Percentiles rank a stretch among this genome's conserved stretches.
Evolutionary conservation across 1,140 invertebrate genomes (phyloP).

Genomic region (Zaprionus tsacasi): DNA sequence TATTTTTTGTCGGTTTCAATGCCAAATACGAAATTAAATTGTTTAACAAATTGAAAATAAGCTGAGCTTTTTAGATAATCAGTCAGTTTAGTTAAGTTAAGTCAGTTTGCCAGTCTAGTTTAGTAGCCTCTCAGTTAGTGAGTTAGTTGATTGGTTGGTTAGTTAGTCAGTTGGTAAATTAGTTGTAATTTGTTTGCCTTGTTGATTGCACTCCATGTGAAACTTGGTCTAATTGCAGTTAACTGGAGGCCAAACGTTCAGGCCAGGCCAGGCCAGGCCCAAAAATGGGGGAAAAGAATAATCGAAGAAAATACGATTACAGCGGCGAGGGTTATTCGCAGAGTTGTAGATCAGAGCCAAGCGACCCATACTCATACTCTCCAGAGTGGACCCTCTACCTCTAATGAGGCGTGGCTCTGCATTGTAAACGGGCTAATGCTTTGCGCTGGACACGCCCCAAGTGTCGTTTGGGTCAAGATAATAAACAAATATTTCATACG

Average conservation of each 20-base stretch:
- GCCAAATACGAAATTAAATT: conserved; percentile 31
- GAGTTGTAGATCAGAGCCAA: conserved; percentile 13
- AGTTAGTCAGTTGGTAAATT: conserved; percentile 18
- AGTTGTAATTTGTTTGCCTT: conserved; percentile 17
- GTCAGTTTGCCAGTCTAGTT: not conserved
- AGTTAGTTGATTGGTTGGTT: conserved; percentile 9
- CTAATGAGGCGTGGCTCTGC: not conserved
- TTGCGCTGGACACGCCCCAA: conserved; percentile 28
- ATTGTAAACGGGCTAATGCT: not conserved
- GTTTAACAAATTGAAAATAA: conserved; percentile 21
- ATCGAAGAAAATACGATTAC: conserved; percentile 4
- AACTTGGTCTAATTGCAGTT: conserved; percentile 37
- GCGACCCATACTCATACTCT: not conserved
- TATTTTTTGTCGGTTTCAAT: conserved; percentile 2
- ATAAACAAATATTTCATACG: conserved; percentile 52
- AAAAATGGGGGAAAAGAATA: conserved; percentile 10
- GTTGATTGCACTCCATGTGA: conserved; percentile 20
- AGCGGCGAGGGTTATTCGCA: not conserved
- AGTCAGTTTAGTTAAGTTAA: not conserved
- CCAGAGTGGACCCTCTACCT: not conserved
- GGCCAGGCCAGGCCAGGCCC: not conserved
- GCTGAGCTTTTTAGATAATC: not conserved
- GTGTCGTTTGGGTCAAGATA: conserved; percentile 27
- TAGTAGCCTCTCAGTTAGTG: conserved; percentile 8
- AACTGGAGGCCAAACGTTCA: conserved; percentile 18